Evolutionary conservation across 2,113 vertebrate species (phyloP).

Genomic region (Peucedramus taeniatus): DNA sequence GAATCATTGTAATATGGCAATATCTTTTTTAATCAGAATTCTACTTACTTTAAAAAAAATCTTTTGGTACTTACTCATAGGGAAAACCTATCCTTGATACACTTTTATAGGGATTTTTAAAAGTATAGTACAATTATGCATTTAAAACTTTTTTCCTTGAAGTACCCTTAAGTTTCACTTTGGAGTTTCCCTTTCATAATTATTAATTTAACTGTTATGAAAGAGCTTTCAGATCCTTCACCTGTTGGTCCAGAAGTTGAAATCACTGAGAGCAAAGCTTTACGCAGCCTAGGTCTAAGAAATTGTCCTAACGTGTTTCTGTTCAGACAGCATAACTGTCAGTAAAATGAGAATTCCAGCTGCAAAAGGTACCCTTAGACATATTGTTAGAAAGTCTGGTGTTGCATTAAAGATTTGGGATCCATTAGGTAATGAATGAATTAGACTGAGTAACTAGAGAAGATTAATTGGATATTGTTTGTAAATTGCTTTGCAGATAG

Average conservation of each 20-base stretch:
- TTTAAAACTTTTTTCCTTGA: not conserved
- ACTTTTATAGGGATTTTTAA: not conserved
- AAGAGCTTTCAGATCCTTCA: not conserved
- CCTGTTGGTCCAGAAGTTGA: not conserved
- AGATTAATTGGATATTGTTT: conserved; percentile 46
- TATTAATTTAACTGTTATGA: not conserved
- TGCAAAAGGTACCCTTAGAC: not conserved
- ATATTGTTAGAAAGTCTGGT: not conserved
- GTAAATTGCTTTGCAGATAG: conserved; percentile 27
- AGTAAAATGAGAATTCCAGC: not conserved
- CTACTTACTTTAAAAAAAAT: not conserved
- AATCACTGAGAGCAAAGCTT: not conserved
- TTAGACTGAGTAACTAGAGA: not conserved
- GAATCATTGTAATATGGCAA: not conserved
- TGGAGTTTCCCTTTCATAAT: not conserved
- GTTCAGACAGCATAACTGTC: not conserved
- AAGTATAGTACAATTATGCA: not conserved
- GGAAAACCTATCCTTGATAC: not conserved
- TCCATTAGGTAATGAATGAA: conserved; percentile 32
- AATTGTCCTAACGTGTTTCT: not conserved
- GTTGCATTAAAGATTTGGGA: not conserved
- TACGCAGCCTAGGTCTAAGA: not conserved
- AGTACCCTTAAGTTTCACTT: not conserved
- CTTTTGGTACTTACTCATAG: not conserved
- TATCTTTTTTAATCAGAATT: not conserved